Percentiles rank a stretch among this genome's conserved stretches.
phyloP scores from a whole-genome alignment of 1,140 invertebrate genomes.

The Listronotus oregonensis region DNA sequence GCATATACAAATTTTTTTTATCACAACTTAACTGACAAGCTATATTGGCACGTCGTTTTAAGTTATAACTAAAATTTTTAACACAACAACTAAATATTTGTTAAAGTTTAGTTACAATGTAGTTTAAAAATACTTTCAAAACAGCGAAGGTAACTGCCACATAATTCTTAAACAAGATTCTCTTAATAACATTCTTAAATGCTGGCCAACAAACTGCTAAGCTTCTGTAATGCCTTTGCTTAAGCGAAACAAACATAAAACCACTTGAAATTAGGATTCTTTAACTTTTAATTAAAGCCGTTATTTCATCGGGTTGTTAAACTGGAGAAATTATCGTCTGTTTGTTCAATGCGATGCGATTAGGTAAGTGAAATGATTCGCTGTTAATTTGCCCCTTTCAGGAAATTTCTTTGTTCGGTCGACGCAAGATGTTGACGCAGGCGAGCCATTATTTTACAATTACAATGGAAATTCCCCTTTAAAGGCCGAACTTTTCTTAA shows the following conservation, averaged over 20 bases:
- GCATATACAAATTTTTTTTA: too few relatives aligned
- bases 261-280: slow-evolving; percentile 44
- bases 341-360: slow-evolving; percentile 37
- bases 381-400: slow-evolving; percentile 36
- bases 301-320: slow-evolving; percentile 44
- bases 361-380: slow-evolving; percentile 40
- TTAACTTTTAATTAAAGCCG: slow-evolving; percentile 48
- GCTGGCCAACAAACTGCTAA: slow-evolving; percentile 31
- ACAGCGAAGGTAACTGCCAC: too few relatives aligned
- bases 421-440: not conserved
- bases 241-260: slow-evolving; percentile 38
- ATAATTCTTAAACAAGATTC: not conserved
- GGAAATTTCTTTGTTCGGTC: slow-evolving; percentile 9
- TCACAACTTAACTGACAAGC: too few relatives aligned
- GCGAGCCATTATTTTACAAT: slow-evolving; percentile 4
- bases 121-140: too few relatives aligned
- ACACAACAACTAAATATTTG: too few relatives aligned
- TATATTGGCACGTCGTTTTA: too few relatives aligned
- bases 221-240: slow-evolving; percentile 38
- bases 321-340: slow-evolving; percentile 40
- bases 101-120: too few relatives aligned
- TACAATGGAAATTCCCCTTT: slow-evolving; percentile 7
- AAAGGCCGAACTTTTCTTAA: slow-evolving; percentile 2
- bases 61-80: too few relatives aligned
- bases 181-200: slow-evolving; percentile 30